Base-by-base conservation (phyloP, 2,888 invertebrate genomes). In the Hirtodrosophila cameraria region DNA sequence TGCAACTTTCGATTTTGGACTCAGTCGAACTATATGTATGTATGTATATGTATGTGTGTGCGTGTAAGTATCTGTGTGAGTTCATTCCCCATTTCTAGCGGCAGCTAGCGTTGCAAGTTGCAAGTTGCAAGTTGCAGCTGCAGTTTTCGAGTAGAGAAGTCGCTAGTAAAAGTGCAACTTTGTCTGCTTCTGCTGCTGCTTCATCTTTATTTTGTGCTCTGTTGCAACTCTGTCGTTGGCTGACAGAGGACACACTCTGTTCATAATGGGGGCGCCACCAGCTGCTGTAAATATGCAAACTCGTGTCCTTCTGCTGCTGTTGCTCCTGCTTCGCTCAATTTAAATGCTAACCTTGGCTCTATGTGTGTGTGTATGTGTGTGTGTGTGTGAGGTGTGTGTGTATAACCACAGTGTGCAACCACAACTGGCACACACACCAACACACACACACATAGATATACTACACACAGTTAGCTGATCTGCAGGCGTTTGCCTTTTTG, bases 161-260 rank as follows among this genome's bases (percentile, higher is more conserved):
- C 63, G 78, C 53, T 48, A 68, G 78, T 79, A 81, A 80, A 80
- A 79, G 75, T 76, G 82, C 82, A 80, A 80, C 82, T 80, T 79
- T 80, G 82, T 80, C 62, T 50, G 67, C 52, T 54, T 57, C 45
- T 42, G 23, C 39, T 45, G 15, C 16, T 23, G 52, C 57, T 53
- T 33, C 41, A n/a, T n/a, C n/a, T n/a, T 20, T 20, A 20, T 20
- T n/a, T n/a, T n/a, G n/a, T 3, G 18, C 5, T 20, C 5, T 38
- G 65, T 55, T 45, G 49, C 48, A 57, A 43, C 57, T 35, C 25
- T 41, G 12, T 48, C n/a, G n/a, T n/a, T n/a, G n/a, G n/a, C n/a
- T n/a, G n/a, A n/a, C n/a, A n/a, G 35, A 18, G 35, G 42, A 27
- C 45, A n/a, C n/a, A n/a, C n/a, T n/a, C 13, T 31, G 33, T 31